Evolutionary conservation across 2,888 invertebrate genomes (phyloP).

Genomic region (Tolmerus cingulatus): DNA sequence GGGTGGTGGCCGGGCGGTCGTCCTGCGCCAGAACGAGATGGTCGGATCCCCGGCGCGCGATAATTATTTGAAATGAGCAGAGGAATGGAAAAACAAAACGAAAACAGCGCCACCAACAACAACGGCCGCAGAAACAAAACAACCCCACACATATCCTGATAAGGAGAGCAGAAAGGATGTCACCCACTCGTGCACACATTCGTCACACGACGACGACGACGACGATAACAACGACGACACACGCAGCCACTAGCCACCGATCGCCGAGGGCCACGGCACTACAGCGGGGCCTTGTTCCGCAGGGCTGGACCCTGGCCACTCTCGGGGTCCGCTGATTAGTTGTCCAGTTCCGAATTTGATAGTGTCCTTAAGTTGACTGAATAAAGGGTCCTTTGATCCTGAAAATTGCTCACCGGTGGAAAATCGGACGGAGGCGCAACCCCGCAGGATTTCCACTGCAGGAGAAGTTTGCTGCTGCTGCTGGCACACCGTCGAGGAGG

Average conservation of each 20-base stretch:
- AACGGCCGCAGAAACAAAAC: slow-evolving; percentile 26
- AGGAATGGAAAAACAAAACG: slow-evolving; percentile 37
- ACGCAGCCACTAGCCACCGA: not conserved
- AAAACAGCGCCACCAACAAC: slow-evolving; percentile 30
- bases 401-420: slow-evolving; percentile 27
- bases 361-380: slow-evolving; percentile 53
- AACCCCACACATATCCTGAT: slow-evolving; percentile 29
- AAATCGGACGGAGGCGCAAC: slow-evolving; percentile 11
- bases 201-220: not conserved
- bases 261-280: too few species aligned
- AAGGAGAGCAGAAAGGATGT: slow-evolving; percentile 39
- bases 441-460: slow-evolving; percentile 1
- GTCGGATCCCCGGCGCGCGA: not conserved
- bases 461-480: not conserved
- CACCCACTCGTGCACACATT: slow-evolving; percentile 39
- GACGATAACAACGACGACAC: not conserved
- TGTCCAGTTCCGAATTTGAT: slow-evolving; percentile 52
- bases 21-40: slow-evolving; percentile 1
- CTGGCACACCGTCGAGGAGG: too few species aligned
- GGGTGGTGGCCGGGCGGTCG: not conserved
- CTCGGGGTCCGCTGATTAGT: slow-evolving; percentile 27
- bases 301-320: not conserved
- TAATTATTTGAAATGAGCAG: slow-evolving; percentile 34
- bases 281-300: too few species aligned
- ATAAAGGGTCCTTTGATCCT: slow-evolving; percentile 48